A percentile compares a stretch with the other conserved stretches of the same genome.
Evolutionary conservation across 2,888 invertebrate genomes (phyloP).

Genomic region (Morinoia aosen): DNA sequence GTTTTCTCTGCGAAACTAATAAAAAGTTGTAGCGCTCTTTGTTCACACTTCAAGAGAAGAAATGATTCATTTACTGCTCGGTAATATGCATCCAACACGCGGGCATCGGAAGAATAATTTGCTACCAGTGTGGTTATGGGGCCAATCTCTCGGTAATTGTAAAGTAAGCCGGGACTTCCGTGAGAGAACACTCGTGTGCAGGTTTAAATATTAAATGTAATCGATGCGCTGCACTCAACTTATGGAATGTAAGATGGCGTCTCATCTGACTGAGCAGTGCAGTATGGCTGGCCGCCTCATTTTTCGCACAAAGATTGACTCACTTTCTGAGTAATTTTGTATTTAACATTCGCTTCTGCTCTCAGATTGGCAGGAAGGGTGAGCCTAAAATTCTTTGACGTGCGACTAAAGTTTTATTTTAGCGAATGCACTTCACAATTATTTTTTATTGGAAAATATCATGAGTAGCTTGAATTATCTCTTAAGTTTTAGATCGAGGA

Average conservation of each 20-base stretch:
- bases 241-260: conserved; percentile 2
- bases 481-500: not conserved
- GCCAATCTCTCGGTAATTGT: not conserved
- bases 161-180: not conserved
- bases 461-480: not conserved
- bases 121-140: not conserved
- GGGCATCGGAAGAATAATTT: not conserved
- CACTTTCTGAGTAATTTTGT: not conserved
- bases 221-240: conserved; percentile 13
- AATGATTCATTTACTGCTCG: not conserved
- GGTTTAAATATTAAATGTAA: conserved; percentile 14
- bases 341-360: not conserved
- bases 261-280: not conserved
- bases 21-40: not conserved
- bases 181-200: not conserved
- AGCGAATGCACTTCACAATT: not conserved
- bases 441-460: not conserved
- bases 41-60: not conserved
- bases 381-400: not conserved
- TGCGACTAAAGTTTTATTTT: not conserved
- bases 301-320: not conserved
- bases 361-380: not conserved
- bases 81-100: not conserved
- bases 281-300: not conserved
- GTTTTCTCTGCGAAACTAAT: not conserved